Evolutionary conservation across 2,113 vertebrate genomes (phyloP).

Genomic region (human (Homo sapiens)): GRCh38 chr5:79866001-79866500

Average conservation of each 20-base stretch:
- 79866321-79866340: background rate
- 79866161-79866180: background rate
- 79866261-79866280: slow-evolving; percentile 27
- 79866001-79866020: background rate
- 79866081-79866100: background rate
- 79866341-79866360: background rate
- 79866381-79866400: background rate
- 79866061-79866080: background rate
- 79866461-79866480: slow-evolving; percentile 46
- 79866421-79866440: background rate
- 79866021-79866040: background rate
- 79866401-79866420: background rate
- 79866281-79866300: slow-evolving; percentile 29
- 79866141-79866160: slow-evolving; percentile 43
- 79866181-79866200: slow-evolving; percentile 40
- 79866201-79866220: slow-evolving; percentile 43
- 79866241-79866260: background rate
- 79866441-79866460: background rate
- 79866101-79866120: background rate
- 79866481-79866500: background rate
- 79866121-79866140: background rate
- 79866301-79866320: background rate
- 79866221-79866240: slow-evolving; percentile 16
- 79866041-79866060: background rate
- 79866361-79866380: background rate